phyloP scores from a whole-genome alignment of 30 jellyfish, hydroid and myxozoan species.

The Nemopilema nomurai region DNA sequence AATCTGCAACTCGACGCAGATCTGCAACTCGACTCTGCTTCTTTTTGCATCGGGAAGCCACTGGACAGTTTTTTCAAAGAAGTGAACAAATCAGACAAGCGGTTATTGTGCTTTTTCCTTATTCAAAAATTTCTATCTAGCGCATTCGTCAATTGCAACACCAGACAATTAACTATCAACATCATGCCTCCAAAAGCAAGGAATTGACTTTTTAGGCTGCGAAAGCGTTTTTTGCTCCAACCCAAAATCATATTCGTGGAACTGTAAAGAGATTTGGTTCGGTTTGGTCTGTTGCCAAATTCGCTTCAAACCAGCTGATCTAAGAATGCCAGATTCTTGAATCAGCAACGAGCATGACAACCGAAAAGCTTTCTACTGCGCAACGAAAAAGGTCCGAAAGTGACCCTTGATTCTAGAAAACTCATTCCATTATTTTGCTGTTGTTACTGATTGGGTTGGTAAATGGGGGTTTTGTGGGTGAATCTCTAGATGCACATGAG shows the following conservation, averaged over 20 bases:
- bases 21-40: too few species aligned
- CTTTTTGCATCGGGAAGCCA: too few species aligned
- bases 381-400: too few species aligned
- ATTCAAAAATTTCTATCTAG: neutral
- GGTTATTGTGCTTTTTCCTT: neutral
- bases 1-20: too few species aligned
- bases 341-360: neutral
- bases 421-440: too few species aligned
- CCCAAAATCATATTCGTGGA: neutral
- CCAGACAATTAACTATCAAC: neutral
- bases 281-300: neutral
- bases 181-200: neutral
- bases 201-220: neutral
- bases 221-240: neutral
- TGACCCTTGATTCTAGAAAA: neutral
- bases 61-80: too few species aligned
- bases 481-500: too few species aligned
- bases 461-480: too few species aligned
- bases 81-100: neutral
- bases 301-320: neutral
- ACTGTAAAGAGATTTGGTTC: neutral
- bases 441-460: too few species aligned
- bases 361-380: too few species aligned
- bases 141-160: neutral
- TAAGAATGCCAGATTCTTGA: neutral